Conservation (phyloP, 1,140 invertebrate species). For the Nephila pilipes region DNA sequence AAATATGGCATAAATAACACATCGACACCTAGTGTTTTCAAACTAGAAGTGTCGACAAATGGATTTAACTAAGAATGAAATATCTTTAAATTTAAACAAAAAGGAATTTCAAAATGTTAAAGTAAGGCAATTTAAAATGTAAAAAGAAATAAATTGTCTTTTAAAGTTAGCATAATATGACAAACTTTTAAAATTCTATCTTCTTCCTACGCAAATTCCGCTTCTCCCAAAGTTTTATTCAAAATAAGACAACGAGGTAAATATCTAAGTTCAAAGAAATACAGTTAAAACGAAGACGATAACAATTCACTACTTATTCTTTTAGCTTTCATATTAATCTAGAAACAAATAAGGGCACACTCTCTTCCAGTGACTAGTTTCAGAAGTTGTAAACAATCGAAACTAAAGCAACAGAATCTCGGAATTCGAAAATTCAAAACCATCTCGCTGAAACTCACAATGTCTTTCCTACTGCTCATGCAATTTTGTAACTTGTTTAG, state of each 20-base stretch:
- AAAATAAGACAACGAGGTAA: not conserved
- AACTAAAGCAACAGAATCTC: not conserved
- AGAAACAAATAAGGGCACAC: no score
- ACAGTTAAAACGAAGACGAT: not conserved
- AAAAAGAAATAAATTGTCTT: no score
- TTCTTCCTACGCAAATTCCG: not conserved
- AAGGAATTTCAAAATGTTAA: no score
- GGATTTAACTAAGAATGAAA: no score
- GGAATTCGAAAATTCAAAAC: constrained; percentile 3
- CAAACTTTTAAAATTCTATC: not conserved
- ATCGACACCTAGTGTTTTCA: no score
- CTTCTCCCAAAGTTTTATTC: no score
- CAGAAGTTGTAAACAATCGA: not conserved
- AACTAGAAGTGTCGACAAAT: no score
- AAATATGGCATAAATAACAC: no score
- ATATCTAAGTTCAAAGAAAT: not conserved
- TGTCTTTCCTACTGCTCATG: not conserved
- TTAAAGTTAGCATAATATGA: no score
- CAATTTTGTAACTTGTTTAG: not conserved
- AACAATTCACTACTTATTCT: not conserved
- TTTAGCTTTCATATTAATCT: not conserved
- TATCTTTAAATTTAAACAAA: no score
- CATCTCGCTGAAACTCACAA: not conserved
- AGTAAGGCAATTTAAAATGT: no score
- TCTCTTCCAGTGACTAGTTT: not conserved